Evolutionary conservation across 2,888 invertebrate species (phyloP).

Genomic region (Sussaba pulchella): DNA sequence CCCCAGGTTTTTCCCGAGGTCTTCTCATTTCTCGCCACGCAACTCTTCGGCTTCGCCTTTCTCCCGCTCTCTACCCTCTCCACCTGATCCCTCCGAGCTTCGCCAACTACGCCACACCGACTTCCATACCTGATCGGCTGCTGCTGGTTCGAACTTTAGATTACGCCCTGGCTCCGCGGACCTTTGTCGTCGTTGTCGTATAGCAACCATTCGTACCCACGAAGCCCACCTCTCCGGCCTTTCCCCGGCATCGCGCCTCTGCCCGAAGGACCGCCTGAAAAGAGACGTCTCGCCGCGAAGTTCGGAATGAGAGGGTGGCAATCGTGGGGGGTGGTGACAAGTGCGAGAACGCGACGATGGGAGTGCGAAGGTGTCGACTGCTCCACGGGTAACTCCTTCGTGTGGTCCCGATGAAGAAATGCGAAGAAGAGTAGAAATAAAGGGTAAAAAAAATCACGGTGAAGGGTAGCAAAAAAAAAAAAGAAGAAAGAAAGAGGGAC

Average conservation of each 20-base stretch:
- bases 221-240: constrained; percentile 15
- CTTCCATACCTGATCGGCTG: constrained; percentile 66
- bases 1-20: constrained; percentile 35
- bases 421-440: constrained; percentile 67
- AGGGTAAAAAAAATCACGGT: constrained; percentile 37
- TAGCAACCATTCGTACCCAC: constrained; percentile 35
- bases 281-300: constrained; percentile 78
- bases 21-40: constrained; percentile 42
- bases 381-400: constrained; percentile 33
- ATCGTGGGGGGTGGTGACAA: constrained; percentile 21
- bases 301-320: constrained; percentile 72
- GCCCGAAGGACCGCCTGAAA: constrained; percentile 75
- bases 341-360: constrained; percentile 7
- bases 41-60: constrained; percentile 52
- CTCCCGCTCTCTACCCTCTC: constrained; percentile 7
- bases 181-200: constrained; percentile 72
- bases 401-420: constrained; percentile 52
- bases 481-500: constrained; percentile 19
- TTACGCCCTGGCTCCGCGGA: constrained; percentile 74
- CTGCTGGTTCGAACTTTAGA: constrained; percentile 78
- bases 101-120: constrained; percentile 47
- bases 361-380: constrained; percentile 49
- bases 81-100: too few relatives aligned
- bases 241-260: constrained; percentile 21
- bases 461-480: constrained; percentile 57